Base-by-base conservation (phyloP, 2,113 vertebrate genomes). In the Naja naja region DNA sequence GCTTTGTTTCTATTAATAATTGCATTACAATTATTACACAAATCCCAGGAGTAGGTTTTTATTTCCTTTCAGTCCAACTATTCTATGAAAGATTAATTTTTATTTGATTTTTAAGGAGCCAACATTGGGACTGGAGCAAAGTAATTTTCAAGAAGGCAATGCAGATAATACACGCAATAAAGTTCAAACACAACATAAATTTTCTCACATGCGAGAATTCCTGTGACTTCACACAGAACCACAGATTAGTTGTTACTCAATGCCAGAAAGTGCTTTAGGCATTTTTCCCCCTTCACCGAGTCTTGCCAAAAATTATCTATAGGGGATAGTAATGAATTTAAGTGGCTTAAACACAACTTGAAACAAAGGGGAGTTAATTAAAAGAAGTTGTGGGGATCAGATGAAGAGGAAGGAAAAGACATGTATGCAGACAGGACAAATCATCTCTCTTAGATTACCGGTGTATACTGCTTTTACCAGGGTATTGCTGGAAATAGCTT, bases 1-100 rank as follows among this genome's bases (percentile, higher is more conserved):
- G 90, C 45, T 93, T 96, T 92, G 52, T 92, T 58, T 89, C 90
- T 90, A 91, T 94, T 87, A 91, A 90, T 81, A 91, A 92, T 90
- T 30, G 92, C 4, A 88, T 25, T 34, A 92, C 54, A 95, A 91
- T n/a, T 58, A 91, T 95, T 52, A 27, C 49, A 92, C 5, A n/a
- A 88, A 64, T 93, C 18, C 47, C 89, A 94, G 88, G 30, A 58
- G 49, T 60, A 92, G 93, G 89, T 3, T 53, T 39, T 93, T 85
- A 49, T 69, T 85, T 58, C 43, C 89, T 91, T 64, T 88, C 52
- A 23, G 92, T 92, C 9, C 93, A 93, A 93, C 92, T 52, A 3
- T 47, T 74, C 94, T 93, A 45, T 91, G 43, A 89, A 90, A 22
- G 4, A 34, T 43, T 22, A 85, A 56, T 53, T 43, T 87, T 55